Evolutionary conservation across 2,113 vertebrate species (phyloP).

Genomic region (Pleuronectes platessa): DNA sequence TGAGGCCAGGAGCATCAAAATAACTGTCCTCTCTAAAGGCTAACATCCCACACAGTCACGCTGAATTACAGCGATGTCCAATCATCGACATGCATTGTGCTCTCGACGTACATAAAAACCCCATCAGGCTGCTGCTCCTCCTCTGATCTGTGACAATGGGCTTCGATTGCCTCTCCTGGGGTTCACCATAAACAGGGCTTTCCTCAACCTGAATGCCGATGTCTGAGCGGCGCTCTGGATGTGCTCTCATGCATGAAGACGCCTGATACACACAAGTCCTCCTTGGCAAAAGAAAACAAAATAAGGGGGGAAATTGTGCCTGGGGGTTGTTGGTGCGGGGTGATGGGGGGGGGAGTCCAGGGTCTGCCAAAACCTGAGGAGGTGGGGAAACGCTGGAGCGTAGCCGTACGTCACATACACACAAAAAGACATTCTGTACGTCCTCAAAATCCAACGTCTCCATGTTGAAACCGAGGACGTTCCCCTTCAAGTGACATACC

Average conservation of each 20-base stretch:
- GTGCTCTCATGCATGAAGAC: slow-evolving; percentile 64
- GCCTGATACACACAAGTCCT: slow-evolving; percentile 58
- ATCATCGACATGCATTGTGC: slow-evolving; percentile 25
- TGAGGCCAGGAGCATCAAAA: slow-evolving; percentile 22
- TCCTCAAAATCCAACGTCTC: slow-evolving; percentile 47
- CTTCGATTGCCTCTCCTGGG: slow-evolving; percentile 53
- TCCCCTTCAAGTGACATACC: slow-evolving; percentile 36
- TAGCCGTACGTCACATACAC: slow-evolving; percentile 42
- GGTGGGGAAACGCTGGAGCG: slow-evolving; percentile 39
- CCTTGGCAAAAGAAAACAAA: slow-evolving; percentile 44
- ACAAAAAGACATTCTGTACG: slow-evolving; percentile 42
- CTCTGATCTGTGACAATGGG: slow-evolving; percentile 53
- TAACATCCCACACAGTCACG: slow-evolving; percentile 17
- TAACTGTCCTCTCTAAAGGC: slow-evolving; percentile 20
- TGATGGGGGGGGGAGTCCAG: not conserved
- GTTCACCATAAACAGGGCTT: slow-evolving; percentile 58
- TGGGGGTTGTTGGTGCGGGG: slow-evolving; percentile 25
- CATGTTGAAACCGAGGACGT: slow-evolving; percentile 30
- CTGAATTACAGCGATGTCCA: slow-evolving; percentile 18
- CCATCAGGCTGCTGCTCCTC: slow-evolving; percentile 26
- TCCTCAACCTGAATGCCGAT: slow-evolving; percentile 55
- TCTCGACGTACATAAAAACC: slow-evolving; percentile 38
- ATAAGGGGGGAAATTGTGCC: not conserved
- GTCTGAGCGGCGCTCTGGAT: slow-evolving; percentile 51
- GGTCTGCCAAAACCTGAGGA: slow-evolving; percentile 36